These are phyloP conservation scores for Hippoglossus stenolepis DNA, from an alignment of 2,113 vertebrate species.

Conservation along the genomic window DNA sequence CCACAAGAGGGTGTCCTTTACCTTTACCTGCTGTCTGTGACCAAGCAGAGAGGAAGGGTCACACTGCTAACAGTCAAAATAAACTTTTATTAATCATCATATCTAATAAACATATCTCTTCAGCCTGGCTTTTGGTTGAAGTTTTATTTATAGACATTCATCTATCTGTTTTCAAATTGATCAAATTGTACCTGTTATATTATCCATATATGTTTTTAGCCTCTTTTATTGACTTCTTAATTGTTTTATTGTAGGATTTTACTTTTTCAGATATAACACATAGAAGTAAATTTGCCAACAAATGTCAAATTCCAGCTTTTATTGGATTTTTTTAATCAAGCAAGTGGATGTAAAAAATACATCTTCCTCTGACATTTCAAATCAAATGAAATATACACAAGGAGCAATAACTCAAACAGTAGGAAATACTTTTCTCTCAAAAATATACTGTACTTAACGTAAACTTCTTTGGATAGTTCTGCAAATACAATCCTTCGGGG, in stretches of 20 bases:
- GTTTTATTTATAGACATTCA: no score
- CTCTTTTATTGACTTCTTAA: no score
- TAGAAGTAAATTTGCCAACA: not conserved
- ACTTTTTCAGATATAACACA: no score
- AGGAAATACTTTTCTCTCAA: conserved; percentile 22
- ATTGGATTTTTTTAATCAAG: conserved; percentile 26
- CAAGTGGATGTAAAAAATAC: conserved; percentile 44
- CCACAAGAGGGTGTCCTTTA: conserved; percentile 73
- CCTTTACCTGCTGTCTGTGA: conserved; percentile 1
- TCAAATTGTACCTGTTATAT: no score
- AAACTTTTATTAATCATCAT: no score
- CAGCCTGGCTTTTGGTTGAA: no score
- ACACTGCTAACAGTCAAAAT: not conserved
- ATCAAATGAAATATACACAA: conserved; percentile 1
- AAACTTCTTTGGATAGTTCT: conserved; percentile 29
- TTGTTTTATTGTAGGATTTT: no score
- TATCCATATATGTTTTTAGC: no score
- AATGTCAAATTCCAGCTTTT: not conserved
- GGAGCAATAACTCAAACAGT: no score
- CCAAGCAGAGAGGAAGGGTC: not conserved
- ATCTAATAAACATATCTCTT: no score
- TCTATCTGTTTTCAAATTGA: no score
- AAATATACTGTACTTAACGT: conserved; percentile 16
- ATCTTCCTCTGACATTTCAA: conserved; percentile 19
- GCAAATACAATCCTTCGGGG: conserved; percentile 23